Conservation (phyloP, 2,888 invertebrate species). For the Macaria notata region DNA sequence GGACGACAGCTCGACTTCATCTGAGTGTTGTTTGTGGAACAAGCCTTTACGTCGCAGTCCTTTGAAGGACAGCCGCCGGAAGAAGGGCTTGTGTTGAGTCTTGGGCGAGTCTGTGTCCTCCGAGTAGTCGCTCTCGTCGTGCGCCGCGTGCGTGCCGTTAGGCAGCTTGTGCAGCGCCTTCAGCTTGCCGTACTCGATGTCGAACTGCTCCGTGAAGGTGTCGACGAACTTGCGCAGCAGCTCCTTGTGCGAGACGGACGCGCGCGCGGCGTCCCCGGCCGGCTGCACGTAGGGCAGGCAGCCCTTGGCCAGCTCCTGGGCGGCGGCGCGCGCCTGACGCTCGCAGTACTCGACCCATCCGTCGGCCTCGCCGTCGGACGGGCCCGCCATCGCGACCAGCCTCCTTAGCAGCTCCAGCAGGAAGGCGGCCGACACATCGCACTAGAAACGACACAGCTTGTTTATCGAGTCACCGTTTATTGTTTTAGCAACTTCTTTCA, state of each 20-base stretch:
- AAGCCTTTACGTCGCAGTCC: slow-evolving; percentile 91
- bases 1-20: slow-evolving; percentile 89
- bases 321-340: slow-evolving; percentile 92
- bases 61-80: slow-evolving; percentile 93
- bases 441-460: slow-evolving; percentile 46
- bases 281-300: slow-evolving; percentile 90
- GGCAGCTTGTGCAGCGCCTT: slow-evolving; percentile 72
- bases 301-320: slow-evolving; percentile 94
- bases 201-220: slow-evolving; percentile 92
- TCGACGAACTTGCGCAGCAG: slow-evolving; percentile 92
- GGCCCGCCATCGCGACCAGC: slow-evolving; percentile 79
- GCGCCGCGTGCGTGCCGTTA: slow-evolving; percentile 72
- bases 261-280: slow-evolving; percentile 83
- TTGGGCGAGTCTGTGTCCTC: slow-evolving; percentile 92
- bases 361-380: slow-evolving; percentile 84
- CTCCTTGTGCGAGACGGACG: slow-evolving; percentile 88
- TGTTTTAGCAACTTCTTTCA: slow-evolving; percentile 44
- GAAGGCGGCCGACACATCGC: slow-evolving; percentile 48
- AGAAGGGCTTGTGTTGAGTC: slow-evolving; percentile 91
- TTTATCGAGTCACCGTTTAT: slow-evolving; percentile 38
- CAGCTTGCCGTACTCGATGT: slow-evolving; percentile 86
- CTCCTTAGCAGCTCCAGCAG: slow-evolving; percentile 80
- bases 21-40: slow-evolving; percentile 95
- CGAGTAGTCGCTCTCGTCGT: slow-evolving; percentile 86
- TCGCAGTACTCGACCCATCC: slow-evolving; percentile 94